Evolutionary conservation across 2,113 vertebrate genomes (phyloP).

Genomic region (Psephotus haematonotus): DNA sequence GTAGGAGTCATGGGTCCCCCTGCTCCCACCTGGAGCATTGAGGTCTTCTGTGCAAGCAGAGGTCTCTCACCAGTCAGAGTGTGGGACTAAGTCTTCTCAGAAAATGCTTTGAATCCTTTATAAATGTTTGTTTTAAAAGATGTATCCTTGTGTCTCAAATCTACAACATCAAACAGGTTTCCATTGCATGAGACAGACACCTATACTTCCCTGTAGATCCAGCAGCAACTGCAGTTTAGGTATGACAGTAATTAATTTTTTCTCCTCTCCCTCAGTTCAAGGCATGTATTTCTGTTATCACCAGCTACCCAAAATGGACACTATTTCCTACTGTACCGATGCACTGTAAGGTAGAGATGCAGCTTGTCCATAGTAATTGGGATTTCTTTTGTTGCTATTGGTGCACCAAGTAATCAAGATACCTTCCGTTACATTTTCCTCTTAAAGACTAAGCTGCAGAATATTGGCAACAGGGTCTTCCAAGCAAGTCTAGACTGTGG

Average conservation of each 20-base stretch:
- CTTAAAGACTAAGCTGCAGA: background rate
- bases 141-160: background rate
- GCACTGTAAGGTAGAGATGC: background rate
- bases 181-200: background rate
- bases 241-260: background rate
- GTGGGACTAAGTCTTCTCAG: background rate
- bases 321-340: background rate
- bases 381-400: background rate
- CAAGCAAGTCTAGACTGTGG: background rate
- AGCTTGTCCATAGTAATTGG: background rate
- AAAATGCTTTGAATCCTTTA: background rate
- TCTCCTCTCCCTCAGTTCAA: background rate
- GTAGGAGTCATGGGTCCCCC: background rate
- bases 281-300: background rate
- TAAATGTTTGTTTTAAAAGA: background rate
- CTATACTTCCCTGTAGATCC: no score
- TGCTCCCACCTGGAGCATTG: background rate
- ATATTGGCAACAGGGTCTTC: background rate
- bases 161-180: background rate
- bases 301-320: background rate
- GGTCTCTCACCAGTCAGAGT: background rate
- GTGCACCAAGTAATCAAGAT: background rate
- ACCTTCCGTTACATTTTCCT: background rate
- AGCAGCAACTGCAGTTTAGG: background rate
- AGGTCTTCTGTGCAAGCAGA: background rate